Percentiles rank a stretch among this genome's conserved stretches.
Conservation (phyloP, 1,140 invertebrate genomes). For the Brachionus asplanchnoidis region DNA sequence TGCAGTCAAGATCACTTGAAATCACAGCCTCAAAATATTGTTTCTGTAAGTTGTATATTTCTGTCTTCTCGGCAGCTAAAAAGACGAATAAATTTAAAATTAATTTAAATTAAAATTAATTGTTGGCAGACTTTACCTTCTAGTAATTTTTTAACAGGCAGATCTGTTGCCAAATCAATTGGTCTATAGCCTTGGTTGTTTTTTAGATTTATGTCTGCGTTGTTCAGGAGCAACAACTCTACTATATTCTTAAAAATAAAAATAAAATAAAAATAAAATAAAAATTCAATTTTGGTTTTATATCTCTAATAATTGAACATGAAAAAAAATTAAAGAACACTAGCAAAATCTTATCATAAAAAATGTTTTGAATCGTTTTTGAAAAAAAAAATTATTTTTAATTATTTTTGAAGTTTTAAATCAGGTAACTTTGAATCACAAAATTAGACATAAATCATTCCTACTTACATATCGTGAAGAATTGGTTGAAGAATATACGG, state of each 20-base stretch:
- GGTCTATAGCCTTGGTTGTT: slow-evolving; percentile 64
- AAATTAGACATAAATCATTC: slow-evolving; percentile 45
- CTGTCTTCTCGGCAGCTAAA: slow-evolving; percentile 62
- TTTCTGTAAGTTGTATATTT: slow-evolving; percentile 58
- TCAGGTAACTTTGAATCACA: slow-evolving; percentile 7
- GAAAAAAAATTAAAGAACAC: background rate
- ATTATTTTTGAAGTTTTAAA: background rate
- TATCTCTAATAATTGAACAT: background rate
- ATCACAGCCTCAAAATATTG: slow-evolving; percentile 63
- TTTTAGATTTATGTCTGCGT: slow-evolving; percentile 59
- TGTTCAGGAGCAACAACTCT: slow-evolving; percentile 53
- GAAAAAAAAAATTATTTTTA: background rate
- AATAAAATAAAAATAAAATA: background rate
- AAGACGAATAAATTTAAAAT: slow-evolving; percentile 38
- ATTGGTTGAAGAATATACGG: slow-evolving; percentile 55
- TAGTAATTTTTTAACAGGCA: slow-evolving; percentile 61
- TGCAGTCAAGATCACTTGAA: slow-evolving; percentile 60
- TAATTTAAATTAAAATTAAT: background rate
- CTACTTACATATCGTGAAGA: slow-evolving; percentile 39
- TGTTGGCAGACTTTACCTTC: slow-evolving; percentile 50
- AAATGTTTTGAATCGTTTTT: background rate
- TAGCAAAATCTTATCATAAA: background rate
- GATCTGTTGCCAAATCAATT: slow-evolving; percentile 60
- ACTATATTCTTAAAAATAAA: slow-evolving; percentile 54
- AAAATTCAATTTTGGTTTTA: slow-evolving; percentile 46